Conservation (phyloP, 37 sponge, comb jelly and placozoan species). For the Geodia barretti region DNA sequence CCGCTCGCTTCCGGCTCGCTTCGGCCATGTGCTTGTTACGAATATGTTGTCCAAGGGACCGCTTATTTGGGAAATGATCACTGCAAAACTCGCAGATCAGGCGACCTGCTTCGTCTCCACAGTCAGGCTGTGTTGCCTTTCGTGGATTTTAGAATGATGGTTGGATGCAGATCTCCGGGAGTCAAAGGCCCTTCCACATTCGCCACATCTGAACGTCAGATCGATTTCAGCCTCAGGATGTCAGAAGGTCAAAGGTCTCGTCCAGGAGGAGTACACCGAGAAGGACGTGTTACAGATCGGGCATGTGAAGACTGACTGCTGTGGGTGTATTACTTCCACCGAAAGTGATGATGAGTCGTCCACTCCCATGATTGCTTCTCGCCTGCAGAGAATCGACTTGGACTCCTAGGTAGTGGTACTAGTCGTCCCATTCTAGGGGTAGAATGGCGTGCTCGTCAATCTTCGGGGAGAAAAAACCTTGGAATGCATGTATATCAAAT, state of each 20-base stretch:
- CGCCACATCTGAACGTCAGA: not conserved
- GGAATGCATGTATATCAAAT: too few relatives aligned
- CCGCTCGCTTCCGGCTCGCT: not conserved
- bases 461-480: too few relatives aligned
- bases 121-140: not conserved
- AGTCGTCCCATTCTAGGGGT: too few relatives aligned
- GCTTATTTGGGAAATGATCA: not conserved
- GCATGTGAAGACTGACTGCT: too few relatives aligned
- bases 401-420: too few relatives aligned
- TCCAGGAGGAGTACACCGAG: not conserved
- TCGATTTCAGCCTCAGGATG: not conserved
- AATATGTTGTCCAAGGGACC: not conserved
- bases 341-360: too few relatives aligned
- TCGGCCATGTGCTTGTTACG: conserved; percentile 3
- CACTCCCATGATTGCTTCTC: too few relatives aligned
- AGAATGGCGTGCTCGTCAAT: too few relatives aligned
- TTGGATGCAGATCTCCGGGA: not conserved
- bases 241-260: not conserved
- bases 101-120: not conserved
- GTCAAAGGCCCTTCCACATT: not conserved
- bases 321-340: too few relatives aligned
- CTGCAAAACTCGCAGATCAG: conserved; percentile 12
- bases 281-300: too few relatives aligned
- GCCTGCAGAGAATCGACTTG: too few relatives aligned
- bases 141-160: not conserved